Conservation (phyloP, 2,113 vertebrate genomes). For the Platichthys stellatus region DNA sequence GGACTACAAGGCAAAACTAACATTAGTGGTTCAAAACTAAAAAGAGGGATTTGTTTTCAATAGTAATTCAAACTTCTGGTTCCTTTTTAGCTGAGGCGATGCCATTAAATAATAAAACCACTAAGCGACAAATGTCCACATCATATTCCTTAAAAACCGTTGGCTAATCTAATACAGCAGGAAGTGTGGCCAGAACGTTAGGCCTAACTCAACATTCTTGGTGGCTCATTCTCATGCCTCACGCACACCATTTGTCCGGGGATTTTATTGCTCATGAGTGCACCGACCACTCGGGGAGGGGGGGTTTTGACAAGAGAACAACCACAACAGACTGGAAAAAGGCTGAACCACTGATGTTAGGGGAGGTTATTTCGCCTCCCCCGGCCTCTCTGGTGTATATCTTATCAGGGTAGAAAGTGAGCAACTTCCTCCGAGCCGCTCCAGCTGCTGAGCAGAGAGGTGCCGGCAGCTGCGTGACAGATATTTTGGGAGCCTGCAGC, state of each 20-base stretch:
- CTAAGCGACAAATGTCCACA: background rate
- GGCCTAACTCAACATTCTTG: constrained; percentile 15
- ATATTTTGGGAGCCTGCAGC: constrained; percentile 72
- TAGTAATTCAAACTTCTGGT: too few species aligned
- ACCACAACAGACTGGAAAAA: constrained; percentile 12
- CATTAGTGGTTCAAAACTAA: background rate
- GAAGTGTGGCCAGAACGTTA: background rate
- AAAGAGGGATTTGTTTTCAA: background rate
- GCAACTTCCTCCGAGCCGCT: constrained; percentile 49
- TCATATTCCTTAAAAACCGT: background rate
- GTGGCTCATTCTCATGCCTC: constrained; percentile 39
- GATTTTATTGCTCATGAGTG: constrained; percentile 42
- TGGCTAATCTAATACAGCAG: background rate
- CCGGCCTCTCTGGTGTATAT: constrained; percentile 9
- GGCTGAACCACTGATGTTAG: background rate
- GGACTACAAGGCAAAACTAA: background rate
- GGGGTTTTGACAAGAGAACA: constrained; percentile 38
- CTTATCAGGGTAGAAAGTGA: constrained; percentile 37
- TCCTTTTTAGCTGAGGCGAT: background rate
- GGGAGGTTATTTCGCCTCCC: background rate
- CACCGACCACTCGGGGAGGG: constrained; percentile 24
- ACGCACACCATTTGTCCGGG: constrained; percentile 38
- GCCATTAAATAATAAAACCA: background rate
- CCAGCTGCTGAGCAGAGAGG: constrained; percentile 69
- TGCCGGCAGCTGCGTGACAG: constrained; percentile 72